phyloP scores from a whole-genome alignment of 1,140 invertebrate species.

The Zaprionus capensis region DNA sequence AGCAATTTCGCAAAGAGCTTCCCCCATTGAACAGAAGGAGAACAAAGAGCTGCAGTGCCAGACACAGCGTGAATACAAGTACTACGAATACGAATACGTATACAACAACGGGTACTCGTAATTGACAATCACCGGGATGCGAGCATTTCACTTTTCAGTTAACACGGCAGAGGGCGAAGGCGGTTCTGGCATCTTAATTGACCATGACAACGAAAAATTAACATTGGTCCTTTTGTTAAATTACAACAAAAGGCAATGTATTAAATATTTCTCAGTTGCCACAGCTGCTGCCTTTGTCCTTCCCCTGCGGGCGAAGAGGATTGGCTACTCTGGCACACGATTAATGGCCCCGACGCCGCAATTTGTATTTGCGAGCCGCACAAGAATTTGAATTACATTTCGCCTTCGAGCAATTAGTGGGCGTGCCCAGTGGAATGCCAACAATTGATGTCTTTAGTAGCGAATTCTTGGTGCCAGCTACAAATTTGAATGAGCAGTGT shows the following conservation, averaged over 20 bases:
- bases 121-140: conserved; percentile 78
- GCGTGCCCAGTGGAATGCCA: conserved; percentile 12
- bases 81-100: conserved; percentile 44
- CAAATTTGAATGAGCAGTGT: conserved; percentile 26
- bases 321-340: conserved; percentile 24
- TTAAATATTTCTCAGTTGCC: conserved; percentile 59
- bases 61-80: conserved; percentile 34
- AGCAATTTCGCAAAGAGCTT: conserved; percentile 62
- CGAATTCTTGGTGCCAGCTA: conserved; percentile 12
- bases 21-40: conserved; percentile 39
- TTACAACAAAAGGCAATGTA: conserved; percentile 50
- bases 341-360: conserved; percentile 34
- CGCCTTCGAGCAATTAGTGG: conserved; percentile 27
- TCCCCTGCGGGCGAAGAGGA: background rate
- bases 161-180: background rate
- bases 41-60: conserved; percentile 55
- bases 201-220: conserved; percentile 80
- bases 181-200: conserved; percentile 66
- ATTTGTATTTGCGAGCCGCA: conserved; percentile 25
- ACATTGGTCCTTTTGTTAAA: conserved; percentile 62
- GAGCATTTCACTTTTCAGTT: conserved; percentile 64
- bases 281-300: conserved; percentile 2
- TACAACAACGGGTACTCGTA: conserved; percentile 57
- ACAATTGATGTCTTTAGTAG: conserved; percentile 16
- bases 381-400: conserved; percentile 58